phyloP scores from a whole-genome alignment of 2,888 invertebrate species.

The Pachydiplax longipennis region DNA sequence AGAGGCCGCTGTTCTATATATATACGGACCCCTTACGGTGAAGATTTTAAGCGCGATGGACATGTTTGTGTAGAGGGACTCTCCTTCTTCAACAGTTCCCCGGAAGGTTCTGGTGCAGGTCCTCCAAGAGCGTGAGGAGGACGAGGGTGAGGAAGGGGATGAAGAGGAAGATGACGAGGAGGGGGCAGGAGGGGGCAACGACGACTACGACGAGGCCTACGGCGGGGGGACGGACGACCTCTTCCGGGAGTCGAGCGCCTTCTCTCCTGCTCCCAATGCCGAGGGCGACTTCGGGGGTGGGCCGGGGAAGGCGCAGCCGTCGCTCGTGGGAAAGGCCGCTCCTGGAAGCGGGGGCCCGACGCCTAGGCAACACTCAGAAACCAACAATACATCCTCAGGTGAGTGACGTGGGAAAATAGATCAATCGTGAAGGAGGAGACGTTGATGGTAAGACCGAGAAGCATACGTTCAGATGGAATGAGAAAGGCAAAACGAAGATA shows the following conservation, averaged over 20 bases:
- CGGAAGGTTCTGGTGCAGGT: slow-evolving; percentile 83
- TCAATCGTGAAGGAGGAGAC: neutral
- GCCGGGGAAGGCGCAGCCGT: slow-evolving; percentile 32
- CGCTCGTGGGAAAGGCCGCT: slow-evolving; percentile 14
- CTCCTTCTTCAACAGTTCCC: slow-evolving; percentile 68
- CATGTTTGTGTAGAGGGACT: no score
- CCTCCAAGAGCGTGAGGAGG: slow-evolving; percentile 79
- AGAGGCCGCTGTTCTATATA: no score
- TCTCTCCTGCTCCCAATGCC: slow-evolving; percentile 63
- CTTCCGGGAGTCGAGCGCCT: slow-evolving; percentile 66
- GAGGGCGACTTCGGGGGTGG: slow-evolving; percentile 29
- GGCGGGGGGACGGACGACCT: slow-evolving; percentile 61
- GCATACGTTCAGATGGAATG: no score
- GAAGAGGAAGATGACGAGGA: slow-evolving; percentile 56
- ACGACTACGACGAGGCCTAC: slow-evolving; percentile 63
- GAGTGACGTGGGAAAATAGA: neutral
- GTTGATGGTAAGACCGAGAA: no score
- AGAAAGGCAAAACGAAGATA: no score
- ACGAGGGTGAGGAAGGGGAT: slow-evolving; percentile 69
- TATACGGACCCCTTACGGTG: no score
- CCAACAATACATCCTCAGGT: neutral
- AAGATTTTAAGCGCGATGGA: no score
- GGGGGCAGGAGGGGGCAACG: slow-evolving; percentile 55
- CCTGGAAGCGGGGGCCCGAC: slow-evolving; percentile 47
- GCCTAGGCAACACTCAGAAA: slow-evolving; percentile 50